These are phyloP conservation scores for Melanchra persicariae DNA, from an alignment of 2,888 invertebrate species.

Conservation along the genomic window DNA sequence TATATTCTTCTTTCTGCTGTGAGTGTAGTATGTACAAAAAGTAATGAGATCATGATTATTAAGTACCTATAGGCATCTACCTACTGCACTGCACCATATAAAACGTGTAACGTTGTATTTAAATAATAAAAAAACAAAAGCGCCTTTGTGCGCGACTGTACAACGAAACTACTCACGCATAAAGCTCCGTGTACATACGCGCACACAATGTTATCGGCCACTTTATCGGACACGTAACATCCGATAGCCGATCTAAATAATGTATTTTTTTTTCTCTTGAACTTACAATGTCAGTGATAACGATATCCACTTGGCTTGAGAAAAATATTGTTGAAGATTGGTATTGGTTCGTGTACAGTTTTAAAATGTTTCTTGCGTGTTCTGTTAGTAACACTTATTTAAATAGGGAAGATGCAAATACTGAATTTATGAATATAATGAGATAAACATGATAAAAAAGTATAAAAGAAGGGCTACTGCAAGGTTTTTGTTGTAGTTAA, in stretches of 20 bases:
- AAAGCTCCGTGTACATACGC: slow-evolving; percentile 45
- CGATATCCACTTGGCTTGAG: slow-evolving; percentile 21
- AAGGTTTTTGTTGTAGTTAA: no score
- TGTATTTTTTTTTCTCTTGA: slow-evolving; percentile 55
- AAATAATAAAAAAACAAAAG: slow-evolving; percentile 10
- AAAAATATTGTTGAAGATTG: slow-evolving; percentile 35
- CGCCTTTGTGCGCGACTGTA: slow-evolving; percentile 30
- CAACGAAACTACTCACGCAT: slow-evolving; percentile 39
- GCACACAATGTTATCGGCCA: slow-evolving; percentile 68
- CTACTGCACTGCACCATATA: neutral
- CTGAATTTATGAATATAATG: no score
- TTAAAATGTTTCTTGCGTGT: neutral
- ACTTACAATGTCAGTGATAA: slow-evolving; percentile 64
- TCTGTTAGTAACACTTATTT: neutral
- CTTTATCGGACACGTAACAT: slow-evolving; percentile 67
- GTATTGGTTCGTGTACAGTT: slow-evolving; percentile 7
- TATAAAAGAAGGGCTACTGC: no score
- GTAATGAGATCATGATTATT: neutral
- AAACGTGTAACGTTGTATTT: no score
- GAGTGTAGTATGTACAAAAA: no score
- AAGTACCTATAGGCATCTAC: neutral
- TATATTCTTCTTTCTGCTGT: no score
- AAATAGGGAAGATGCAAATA: no score
- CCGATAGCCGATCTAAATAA: slow-evolving; percentile 63
- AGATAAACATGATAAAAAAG: no score